phyloP scores from a whole-genome alignment of 2,888 invertebrate genomes.

The Busseola fusca region DNA sequence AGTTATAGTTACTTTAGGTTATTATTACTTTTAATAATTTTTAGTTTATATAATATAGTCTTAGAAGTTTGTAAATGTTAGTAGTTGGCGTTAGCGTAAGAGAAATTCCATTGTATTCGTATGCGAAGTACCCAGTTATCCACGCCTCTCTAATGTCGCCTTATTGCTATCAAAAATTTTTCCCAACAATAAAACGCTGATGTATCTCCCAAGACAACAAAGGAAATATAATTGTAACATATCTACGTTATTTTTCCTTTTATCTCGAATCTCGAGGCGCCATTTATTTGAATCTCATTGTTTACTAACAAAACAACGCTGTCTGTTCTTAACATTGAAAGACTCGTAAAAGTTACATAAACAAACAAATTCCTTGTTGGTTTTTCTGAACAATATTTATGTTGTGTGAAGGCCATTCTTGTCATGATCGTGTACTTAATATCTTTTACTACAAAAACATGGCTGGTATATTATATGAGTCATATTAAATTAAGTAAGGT shows the following conservation, averaged over 20 bases:
- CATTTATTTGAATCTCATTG: conserved; percentile 50
- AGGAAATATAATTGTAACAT: conserved; percentile 24
- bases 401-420: conserved; percentile 31
- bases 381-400: conserved; percentile 54
- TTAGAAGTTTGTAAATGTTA: no score
- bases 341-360: conserved; percentile 55
- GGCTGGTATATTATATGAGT: not conserved
- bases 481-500: conserved; percentile 1
- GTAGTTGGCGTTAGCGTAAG: no score
- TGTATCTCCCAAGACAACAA: conserved; percentile 29
- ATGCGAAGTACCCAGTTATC: not conserved
- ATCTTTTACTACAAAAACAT: conserved; percentile 1
- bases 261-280: conserved; percentile 34
- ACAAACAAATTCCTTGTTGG: conserved; percentile 55
- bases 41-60: no score
- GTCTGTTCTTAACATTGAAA: conserved; percentile 50
- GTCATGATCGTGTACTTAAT: conserved; percentile 3
- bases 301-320: conserved; percentile 54
- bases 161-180: conserved; percentile 21
- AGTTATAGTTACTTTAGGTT: no score
- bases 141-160: not conserved
- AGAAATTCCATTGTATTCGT: not conserved
- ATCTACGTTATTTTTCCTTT: conserved; percentile 38
- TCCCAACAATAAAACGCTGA: not conserved
- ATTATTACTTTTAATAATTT: no score